These are phyloP conservation scores for Heterocephalus glaber DNA, from an alignment of 2,113 vertebrate species.

Conservation along the genomic window DNA sequence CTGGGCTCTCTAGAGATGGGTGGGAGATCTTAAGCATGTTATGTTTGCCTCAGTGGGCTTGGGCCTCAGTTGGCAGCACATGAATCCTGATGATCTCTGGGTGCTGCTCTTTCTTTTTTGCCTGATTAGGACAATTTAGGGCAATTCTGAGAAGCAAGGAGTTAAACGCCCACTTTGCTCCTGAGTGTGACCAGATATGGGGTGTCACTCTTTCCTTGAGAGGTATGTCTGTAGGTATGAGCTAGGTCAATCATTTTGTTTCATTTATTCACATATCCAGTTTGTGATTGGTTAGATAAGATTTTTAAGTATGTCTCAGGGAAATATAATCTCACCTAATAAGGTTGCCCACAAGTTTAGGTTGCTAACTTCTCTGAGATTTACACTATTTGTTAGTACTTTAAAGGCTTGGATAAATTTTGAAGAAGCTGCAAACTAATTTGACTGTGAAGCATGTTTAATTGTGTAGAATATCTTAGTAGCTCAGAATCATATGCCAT, in stretches of 20 bases:
- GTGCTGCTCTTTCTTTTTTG: background rate
- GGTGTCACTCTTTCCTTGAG: background rate
- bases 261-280: background rate
- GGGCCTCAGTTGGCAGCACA: background rate
- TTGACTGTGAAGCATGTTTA: background rate
- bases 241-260: conserved; percentile 20
- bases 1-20: background rate
- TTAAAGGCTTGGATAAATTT: conserved; percentile 7
- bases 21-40: background rate
- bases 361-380: background rate
- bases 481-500: background rate
- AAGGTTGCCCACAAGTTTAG: background rate
- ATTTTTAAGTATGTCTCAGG: background rate
- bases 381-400: background rate
- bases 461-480: background rate
- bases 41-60: background rate
- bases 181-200: background rate
- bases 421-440: conserved; percentile 18
- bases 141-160: background rate
- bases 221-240: background rate
- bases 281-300: background rate
- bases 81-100: background rate
- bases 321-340: background rate
- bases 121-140: background rate
- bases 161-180: background rate